Evolutionary conservation across 2,888 invertebrate species (phyloP).

Genomic region (Pteria penguin): DNA sequence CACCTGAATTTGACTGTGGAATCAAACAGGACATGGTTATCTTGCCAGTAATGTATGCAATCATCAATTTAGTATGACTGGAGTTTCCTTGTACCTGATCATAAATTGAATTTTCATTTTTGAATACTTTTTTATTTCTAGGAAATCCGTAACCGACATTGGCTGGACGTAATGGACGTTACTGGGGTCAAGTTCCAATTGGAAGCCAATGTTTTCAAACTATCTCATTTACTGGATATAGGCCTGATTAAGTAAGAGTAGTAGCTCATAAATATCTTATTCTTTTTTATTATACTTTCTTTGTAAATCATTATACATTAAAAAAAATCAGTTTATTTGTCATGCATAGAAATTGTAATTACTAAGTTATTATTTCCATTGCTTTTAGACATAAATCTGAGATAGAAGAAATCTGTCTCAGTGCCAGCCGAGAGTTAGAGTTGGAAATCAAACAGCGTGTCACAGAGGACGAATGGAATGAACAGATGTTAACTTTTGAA

Average conservation of each 20-base stretch:
- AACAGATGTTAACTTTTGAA: conserved; percentile 79
- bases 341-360: no score
- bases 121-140: no score
- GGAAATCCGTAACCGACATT: conserved; percentile 80
- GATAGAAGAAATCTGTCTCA: conserved; percentile 78
- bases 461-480: conserved; percentile 81
- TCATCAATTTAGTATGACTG: no score
- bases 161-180: conserved; percentile 80
- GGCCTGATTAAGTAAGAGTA: conserved; percentile 77
- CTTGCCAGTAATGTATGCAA: no score
- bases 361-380: no score
- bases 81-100: no score
- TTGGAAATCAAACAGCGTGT: conserved; percentile 79
- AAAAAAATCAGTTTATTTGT: no score
- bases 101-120: no score
- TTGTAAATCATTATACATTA: no score
- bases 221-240: conserved; percentile 78
- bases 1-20: no score
- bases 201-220: conserved; percentile 79
- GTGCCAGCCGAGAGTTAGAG: conserved; percentile 78
- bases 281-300: background rate
- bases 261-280: background rate
- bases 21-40: no score
- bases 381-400: conserved; percentile 74
- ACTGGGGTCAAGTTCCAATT: conserved; percentile 79